These are phyloP conservation scores for Phenganax marumi DNA, from an alignment of 92 coral and sea anemone genomes.

Conservation along the genomic window DNA sequence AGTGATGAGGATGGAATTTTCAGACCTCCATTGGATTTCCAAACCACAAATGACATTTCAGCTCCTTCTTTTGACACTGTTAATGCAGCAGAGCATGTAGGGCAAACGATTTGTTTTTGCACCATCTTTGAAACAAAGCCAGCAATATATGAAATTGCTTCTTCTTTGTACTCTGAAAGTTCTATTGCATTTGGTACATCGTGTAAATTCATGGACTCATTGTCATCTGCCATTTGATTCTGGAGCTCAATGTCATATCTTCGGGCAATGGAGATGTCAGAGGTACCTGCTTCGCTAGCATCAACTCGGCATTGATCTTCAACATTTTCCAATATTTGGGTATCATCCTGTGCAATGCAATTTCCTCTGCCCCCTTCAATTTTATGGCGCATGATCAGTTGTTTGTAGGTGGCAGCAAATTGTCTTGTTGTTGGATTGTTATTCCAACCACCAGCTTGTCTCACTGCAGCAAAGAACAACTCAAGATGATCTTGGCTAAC, in stretches of 20 bases:
- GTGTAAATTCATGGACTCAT: background rate
- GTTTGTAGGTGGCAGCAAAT: slow-evolving; percentile 5
- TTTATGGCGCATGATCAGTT: background rate
- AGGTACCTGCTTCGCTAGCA: background rate
- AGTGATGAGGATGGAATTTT: background rate
- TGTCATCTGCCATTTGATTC: background rate
- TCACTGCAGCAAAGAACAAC: background rate
- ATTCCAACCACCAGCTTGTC: slow-evolving; percentile 9
- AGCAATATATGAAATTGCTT: background rate
- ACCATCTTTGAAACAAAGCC: background rate
- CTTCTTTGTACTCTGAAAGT: background rate
- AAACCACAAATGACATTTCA: slow-evolving; percentile 1
- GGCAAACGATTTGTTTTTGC: background rate
- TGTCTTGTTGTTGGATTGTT: slow-evolving; percentile 7
- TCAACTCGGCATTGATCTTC: background rate
- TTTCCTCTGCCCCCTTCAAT: background rate
- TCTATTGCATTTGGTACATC: background rate
- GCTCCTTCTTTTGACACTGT: background rate
- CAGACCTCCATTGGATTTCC: background rate
- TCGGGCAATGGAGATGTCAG: background rate
- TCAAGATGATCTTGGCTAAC: slow-evolving; percentile 9
- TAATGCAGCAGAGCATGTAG: background rate
- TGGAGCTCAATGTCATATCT: background rate
- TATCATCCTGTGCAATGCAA: background rate
- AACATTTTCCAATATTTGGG: background rate